Conservation (phyloP, 1,140 invertebrate genomes). For the Cardiocondyla obscurior region DNA sequence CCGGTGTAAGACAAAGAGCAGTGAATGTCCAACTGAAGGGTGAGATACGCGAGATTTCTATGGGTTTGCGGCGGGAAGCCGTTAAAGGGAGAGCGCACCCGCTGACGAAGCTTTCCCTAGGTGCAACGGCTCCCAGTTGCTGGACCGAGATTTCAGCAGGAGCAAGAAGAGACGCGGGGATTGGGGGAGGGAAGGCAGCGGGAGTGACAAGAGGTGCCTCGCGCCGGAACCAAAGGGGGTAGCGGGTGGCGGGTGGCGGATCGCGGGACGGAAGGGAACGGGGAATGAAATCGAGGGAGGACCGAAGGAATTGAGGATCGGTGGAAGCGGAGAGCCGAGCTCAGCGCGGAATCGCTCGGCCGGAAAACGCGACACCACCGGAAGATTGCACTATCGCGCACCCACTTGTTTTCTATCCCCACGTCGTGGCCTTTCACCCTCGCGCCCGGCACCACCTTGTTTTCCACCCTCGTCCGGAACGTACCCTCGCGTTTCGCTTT, state of each 20-base stretch:
- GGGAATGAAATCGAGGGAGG: constrained; percentile 30
- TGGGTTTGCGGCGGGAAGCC: constrained; percentile 65
- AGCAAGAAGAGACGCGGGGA: constrained; percentile 20
- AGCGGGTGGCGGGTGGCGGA: not conserved
- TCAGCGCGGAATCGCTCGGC: constrained; percentile 72
- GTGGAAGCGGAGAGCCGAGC: constrained; percentile 65
- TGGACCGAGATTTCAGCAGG: constrained; percentile 31
- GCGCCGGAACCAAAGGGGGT: not conserved
- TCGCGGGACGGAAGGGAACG: not conserved
- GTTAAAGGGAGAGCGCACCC: constrained; percentile 66
- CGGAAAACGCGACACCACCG: constrained; percentile 79
- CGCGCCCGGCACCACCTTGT: not conserved
- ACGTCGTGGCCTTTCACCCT: constrained; percentile 54
- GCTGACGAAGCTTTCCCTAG: constrained; percentile 69
- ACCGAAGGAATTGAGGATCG: constrained; percentile 66
- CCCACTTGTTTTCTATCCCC: constrained; percentile 77
- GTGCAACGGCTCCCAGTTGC: constrained; percentile 11
- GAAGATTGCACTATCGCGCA: constrained; percentile 78
- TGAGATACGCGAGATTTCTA: constrained; percentile 50
- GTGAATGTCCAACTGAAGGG: constrained; percentile 40
- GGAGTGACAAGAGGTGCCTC: constrained; percentile 39
- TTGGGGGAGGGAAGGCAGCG: constrained; percentile 10
- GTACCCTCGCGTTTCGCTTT: constrained; percentile 19
- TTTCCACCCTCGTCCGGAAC: not conserved
- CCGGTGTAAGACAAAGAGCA: constrained; percentile 15